Conservation (phyloP, 2,888 invertebrate genomes). For the Furcula furcula region DNA sequence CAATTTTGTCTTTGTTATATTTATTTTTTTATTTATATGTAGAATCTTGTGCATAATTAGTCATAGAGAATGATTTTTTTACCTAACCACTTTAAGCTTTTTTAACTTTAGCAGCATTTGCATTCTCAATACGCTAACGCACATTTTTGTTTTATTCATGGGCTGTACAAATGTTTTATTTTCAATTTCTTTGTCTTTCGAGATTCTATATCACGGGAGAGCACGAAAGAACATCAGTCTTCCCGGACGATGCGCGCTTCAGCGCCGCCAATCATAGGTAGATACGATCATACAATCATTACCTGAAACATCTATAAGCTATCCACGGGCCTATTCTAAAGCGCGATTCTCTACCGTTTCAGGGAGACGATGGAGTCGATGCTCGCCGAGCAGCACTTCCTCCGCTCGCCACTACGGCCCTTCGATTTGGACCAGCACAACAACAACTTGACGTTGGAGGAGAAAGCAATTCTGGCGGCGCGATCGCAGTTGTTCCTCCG, state of each 20-base stretch:
- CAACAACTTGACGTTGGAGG: slow-evolving; percentile 87
- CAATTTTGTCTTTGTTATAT: slow-evolving; percentile 54
- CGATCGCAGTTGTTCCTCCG: slow-evolving; percentile 88
- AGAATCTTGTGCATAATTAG: not conserved
- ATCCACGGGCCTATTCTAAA: slow-evolving; percentile 13
- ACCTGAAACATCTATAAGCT: slow-evolving; percentile 7
- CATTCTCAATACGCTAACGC: slow-evolving; percentile 7
- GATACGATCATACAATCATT: slow-evolving; percentile 56
- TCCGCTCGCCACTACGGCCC: slow-evolving; percentile 89
- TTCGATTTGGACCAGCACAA: slow-evolving; percentile 87
- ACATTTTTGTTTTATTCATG: slow-evolving; percentile 31
- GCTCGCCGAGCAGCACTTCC: slow-evolving; percentile 91
- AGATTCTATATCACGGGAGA: slow-evolving; percentile 81
- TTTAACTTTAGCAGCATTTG: slow-evolving; percentile 4
- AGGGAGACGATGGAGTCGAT: slow-evolving; percentile 96
- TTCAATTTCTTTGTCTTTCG: slow-evolving; percentile 76
- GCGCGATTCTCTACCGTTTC: slow-evolving; percentile 49
- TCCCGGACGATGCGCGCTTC: slow-evolving; percentile 78
- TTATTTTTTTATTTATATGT: slow-evolving; percentile 35
- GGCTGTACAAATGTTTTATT: slow-evolving; percentile 57
- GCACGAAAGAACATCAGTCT: slow-evolving; percentile 76
- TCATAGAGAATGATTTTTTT: no score
- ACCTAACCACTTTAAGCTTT: no score
- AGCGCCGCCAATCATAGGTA: slow-evolving; percentile 77
- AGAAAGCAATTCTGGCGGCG: slow-evolving; percentile 89